Evolutionary conservation across 1,140 invertebrate species (phyloP).

Genomic region (Elysia chlorotica): DNA sequence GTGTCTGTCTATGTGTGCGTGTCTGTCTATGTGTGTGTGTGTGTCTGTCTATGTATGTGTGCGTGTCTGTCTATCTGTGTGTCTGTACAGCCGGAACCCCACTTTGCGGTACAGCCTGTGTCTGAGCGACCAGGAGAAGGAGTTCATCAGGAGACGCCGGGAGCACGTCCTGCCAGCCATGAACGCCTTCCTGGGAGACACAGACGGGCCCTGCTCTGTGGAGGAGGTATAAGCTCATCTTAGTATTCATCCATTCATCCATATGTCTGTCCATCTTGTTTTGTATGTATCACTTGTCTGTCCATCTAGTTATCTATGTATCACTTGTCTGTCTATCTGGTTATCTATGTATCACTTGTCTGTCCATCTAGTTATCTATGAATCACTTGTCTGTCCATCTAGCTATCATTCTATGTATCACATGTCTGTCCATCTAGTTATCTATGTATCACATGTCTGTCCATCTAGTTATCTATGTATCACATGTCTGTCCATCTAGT

Average conservation of each 20-base stretch:
- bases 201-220: constrained; percentile 42
- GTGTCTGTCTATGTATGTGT: too few species aligned
- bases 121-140: constrained; percentile 62
- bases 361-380: background rate
- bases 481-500: too few species aligned
- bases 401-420: too few species aligned
- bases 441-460: too few species aligned
- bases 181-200: constrained; percentile 55
- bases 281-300: background rate
- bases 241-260: background rate
- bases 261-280: background rate
- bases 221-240: constrained; percentile 46
- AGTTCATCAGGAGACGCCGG: constrained; percentile 53
- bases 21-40: too few species aligned
- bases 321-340: background rate
- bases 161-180: constrained; percentile 53
- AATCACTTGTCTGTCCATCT: too few species aligned
- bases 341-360: background rate
- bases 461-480: too few species aligned
- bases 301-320: background rate
- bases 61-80: too few species aligned
- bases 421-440: too few species aligned
- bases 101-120: constrained; percentile 56
- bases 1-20: too few species aligned
- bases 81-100: constrained; percentile 41